Conservation (phyloP, 2,797 vertebrate genomes). For the Poecilia velifera region DNA sequence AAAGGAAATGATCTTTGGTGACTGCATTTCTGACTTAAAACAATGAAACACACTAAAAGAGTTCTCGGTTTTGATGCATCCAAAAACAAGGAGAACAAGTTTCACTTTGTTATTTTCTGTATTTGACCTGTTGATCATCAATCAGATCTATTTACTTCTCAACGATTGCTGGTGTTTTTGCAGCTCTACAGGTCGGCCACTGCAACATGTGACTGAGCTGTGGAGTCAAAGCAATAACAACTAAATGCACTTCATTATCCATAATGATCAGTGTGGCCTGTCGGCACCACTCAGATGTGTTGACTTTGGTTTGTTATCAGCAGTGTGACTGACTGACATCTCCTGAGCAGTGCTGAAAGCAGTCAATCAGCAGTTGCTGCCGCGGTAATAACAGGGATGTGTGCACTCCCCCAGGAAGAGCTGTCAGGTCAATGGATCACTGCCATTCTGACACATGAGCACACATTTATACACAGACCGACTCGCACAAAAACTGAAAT, state of each 20-base stretch:
- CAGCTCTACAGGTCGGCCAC: slow-evolving; percentile 45
- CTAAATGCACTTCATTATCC: slow-evolving; percentile 48
- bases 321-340: slow-evolving; percentile 63
- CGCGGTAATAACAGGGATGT: slow-evolving; percentile 76
- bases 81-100: neutral
- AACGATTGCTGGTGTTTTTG: neutral
- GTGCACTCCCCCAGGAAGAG: slow-evolving; percentile 76
- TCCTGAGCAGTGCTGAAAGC: slow-evolving; percentile 72
- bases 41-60: neutral
- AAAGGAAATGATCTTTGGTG: neutral
- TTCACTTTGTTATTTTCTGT: neutral
- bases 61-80: neutral
- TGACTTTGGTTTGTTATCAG: slow-evolving; percentile 62
- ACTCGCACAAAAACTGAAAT: slow-evolving; percentile 33
- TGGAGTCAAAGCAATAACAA: slow-evolving; percentile 32
- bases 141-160: neutral
- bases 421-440: slow-evolving; percentile 83
- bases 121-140: neutral
- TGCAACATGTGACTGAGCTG: slow-evolving; percentile 13
- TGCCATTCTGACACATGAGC: slow-evolving; percentile 63
- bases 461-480: slow-evolving; percentile 30
- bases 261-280: slow-evolving; percentile 39
- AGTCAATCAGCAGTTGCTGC: slow-evolving; percentile 76
- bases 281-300: slow-evolving; percentile 48
- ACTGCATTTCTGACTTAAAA: neutral